These are phyloP conservation scores for Alloscopus bannaensis DNA, from an alignment of 2,888 invertebrate genomes.

Conservation along the genomic window DNA sequence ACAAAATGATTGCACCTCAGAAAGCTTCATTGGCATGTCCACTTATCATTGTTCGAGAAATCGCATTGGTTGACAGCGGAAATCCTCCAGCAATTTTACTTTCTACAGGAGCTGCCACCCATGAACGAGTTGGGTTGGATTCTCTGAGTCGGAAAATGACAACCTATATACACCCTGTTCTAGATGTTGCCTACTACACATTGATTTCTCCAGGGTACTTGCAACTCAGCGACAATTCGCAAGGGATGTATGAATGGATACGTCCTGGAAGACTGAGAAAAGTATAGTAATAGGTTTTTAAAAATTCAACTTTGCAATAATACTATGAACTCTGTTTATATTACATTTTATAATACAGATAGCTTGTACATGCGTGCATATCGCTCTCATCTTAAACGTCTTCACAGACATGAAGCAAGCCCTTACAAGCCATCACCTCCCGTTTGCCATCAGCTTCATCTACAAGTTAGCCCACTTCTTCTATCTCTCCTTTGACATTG, in stretches of 20 bases:
- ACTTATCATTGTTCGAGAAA: constrained; percentile 4
- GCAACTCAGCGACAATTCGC: no score
- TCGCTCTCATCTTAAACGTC: not conserved
- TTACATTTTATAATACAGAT: not conserved
- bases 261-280: constrained; percentile 11
- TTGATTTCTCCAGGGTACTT: constrained; percentile 20
- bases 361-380: not conserved
- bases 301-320: not conserved
- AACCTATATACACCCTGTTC: not conserved
- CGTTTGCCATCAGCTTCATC: constrained; percentile 5
- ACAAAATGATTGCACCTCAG: not conserved
- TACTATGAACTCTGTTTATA: not conserved
- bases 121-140: no score
- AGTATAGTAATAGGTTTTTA: not conserved
- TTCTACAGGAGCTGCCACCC: no score
- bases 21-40: not conserved
- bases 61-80: not conserved
- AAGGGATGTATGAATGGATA: constrained; percentile 1
- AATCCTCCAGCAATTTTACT: not conserved
- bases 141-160: not conserved
- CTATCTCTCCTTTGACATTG: constrained; percentile 6
- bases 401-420: constrained; percentile 30
- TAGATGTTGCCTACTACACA: constrained; percentile 22
- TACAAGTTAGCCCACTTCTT: constrained; percentile 3
- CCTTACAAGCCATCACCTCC: not conserved